Evolutionary conservation across 2,797 vertebrate species (phyloP), one percentile per base, ranked within the genome.

Genomic region (Peromyscus aztecus): DNA sequence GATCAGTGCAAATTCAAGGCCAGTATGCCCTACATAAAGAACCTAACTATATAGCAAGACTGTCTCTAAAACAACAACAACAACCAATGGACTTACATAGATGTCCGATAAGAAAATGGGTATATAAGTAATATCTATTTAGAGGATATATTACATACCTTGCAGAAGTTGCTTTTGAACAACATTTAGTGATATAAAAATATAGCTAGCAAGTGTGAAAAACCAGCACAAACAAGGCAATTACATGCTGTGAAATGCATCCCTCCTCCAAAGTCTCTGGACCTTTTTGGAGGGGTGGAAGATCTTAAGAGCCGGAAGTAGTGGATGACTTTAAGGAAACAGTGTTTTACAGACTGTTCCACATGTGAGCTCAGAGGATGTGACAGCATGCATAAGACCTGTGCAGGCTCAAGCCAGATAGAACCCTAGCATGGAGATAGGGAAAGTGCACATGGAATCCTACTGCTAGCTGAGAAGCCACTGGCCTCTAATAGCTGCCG

Each of bases 181-280:
- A 95, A 63, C 29, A 46, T 83, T 96, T 96, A 95, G 52, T 91
- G 71, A 80, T 61, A 91, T 96, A 2, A 49, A 84, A 92, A 85
- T 61, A n/a, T 83, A 59, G 40, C 40, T 84, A 55, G 59, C 85
- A 77, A 96, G 73, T 89, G 40, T 88, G 57, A 84, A 87, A 88
- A 75, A 78, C 10, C 69, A 95, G 27, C 55, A 55, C 77, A 75
- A 96, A 40, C 89, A 94, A 43, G 6, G 91, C 17, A 40, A 76
- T 95, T 95, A 90, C 91, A 77, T 92, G 76, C 37, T 65, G 7
- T 88, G 73, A 90, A 95, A 82, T 95, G 49, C 76, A 49, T 77
- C 76, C 14, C 27, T 77, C 27, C 76, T 77, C 46, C 46, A 77
- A 52, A 49, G 29, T 77, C 76, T 52, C 76, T 34, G 29, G 76